Base-by-base conservation (phyloP, 2,113 vertebrate species). In the Elachura formosa region DNA sequence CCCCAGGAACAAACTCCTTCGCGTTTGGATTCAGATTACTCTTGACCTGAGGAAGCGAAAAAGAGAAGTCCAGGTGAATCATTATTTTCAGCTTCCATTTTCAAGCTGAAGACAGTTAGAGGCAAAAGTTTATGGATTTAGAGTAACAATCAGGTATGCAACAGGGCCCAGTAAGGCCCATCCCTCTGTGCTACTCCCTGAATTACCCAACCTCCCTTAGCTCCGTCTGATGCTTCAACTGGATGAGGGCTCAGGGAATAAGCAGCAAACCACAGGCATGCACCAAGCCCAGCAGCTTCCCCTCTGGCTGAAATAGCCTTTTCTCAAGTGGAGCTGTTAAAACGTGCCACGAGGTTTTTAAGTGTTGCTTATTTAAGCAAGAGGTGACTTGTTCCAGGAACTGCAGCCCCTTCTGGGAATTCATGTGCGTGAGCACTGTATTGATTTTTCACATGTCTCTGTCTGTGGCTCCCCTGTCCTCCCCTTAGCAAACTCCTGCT, bases 1-100 rank as follows among this genome's bases (percentile, higher is more conserved):
- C 98, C 78, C 98, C 99, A 83, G 99, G 99, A 96, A 98, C 98
- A 98, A 99, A 99, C 97, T 99, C 99, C 98, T 99, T 99, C 97
- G 99, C 99, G 62, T 99, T 99, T 95, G 99, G 98, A 97, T 99
- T 99, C 97, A 99, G 98, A 76, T 98, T 99, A 98, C 99, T 99
- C 98, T 98, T 98, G 83, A 98, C 97, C 98, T 99, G 97, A 87
- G 97, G 95, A 91, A 94, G 90, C 96, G 90, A 97, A 95, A 91
- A 93, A 95, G 73, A 97, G 25, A 93, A 87, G 73, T 59, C 1
- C 2, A 45, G 76, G 15, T 91, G 36, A 91, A 71, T 56, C 12
- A 2, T 40, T 33, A 22, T 33, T 76, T 84, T n/a, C 58, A 83
- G 13, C 66, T 36, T 45, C 12, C 33, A 17, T 40, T 34, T 68